phyloP scores from a whole-genome alignment of 2,797 vertebrate genomes.

The Hypotaenidia philippensis region DNA sequence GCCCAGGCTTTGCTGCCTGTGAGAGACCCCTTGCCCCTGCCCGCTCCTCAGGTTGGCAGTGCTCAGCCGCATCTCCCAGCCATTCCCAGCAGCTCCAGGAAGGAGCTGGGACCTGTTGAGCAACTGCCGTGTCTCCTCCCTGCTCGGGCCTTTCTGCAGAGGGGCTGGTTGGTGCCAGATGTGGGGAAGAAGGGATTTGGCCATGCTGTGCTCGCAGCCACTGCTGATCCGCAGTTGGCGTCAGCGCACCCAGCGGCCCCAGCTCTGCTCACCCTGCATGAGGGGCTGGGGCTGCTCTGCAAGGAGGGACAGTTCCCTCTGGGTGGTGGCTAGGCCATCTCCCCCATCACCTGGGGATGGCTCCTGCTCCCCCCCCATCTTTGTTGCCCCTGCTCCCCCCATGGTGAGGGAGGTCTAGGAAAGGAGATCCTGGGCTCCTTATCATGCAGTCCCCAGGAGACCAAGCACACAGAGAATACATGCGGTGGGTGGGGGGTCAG shows the following conservation, averaged over 20 bases:
- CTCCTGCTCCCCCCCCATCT: neutral
- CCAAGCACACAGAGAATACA: neutral
- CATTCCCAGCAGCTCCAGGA: fast-evolving
- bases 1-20: fast-evolving
- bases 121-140: neutral
- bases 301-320: neutral
- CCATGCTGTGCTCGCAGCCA: fast-evolving
- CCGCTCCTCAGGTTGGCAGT: fast-evolving
- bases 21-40: neutral
- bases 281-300: neutral
- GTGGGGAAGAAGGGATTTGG: constrained; percentile 21
- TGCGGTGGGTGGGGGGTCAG: neutral
- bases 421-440: neutral
- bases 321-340: neutral
- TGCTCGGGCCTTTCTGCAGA: neutral
- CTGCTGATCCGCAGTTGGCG: neutral
- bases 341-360: neutral
- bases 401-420: neutral
- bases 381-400: neutral
- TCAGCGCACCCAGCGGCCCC: fast-evolving
- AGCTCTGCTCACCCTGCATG: fast-evolving
- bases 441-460: fast-evolving
- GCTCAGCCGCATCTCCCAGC: fast-evolving
- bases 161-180: neutral
- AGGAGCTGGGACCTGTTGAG: neutral